These are phyloP conservation scores for Narcine bancroftii DNA, from an alignment of 2,113 vertebrate genomes.

Conservation along the genomic window DNA sequence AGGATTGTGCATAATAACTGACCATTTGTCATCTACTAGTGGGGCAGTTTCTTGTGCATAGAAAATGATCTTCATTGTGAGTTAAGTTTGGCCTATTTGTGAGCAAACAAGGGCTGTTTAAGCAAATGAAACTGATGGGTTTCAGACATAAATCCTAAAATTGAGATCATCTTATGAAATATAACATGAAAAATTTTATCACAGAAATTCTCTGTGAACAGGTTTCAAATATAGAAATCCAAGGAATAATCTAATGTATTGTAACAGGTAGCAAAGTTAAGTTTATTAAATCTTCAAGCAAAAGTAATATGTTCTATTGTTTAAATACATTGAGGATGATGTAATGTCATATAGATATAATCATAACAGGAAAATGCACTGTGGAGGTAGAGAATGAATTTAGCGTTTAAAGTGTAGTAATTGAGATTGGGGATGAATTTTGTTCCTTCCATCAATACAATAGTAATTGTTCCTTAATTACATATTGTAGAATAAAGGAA, in stretches of 20 bases:
- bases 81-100: neutral
- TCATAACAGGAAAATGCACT: conserved; percentile 2
- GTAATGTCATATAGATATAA: neutral
- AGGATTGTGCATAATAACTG: neutral
- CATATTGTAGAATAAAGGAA: conserved; percentile 43
- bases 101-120: neutral
- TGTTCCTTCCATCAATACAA: neutral
- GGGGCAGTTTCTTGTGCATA: neutral
- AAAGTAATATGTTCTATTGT: neutral
- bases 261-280: neutral
- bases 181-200: neutral
- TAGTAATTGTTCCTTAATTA: neutral
- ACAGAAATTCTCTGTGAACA: neutral
- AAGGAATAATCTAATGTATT: neutral
- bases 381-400: conserved; percentile 30
- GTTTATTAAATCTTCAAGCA: neutral
- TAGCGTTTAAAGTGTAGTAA: neutral
- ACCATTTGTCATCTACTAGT: neutral
- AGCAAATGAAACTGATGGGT: neutral
- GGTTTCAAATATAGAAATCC: neutral
- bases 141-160: neutral
- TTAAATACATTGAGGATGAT: conserved; percentile 1
- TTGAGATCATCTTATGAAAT: neutral
- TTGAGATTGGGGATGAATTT: conserved; percentile 16
- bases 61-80: neutral